Evolutionary conservation across 2,888 invertebrate genomes (phyloP).

Genomic region (Candidula unifasciata): DNA sequence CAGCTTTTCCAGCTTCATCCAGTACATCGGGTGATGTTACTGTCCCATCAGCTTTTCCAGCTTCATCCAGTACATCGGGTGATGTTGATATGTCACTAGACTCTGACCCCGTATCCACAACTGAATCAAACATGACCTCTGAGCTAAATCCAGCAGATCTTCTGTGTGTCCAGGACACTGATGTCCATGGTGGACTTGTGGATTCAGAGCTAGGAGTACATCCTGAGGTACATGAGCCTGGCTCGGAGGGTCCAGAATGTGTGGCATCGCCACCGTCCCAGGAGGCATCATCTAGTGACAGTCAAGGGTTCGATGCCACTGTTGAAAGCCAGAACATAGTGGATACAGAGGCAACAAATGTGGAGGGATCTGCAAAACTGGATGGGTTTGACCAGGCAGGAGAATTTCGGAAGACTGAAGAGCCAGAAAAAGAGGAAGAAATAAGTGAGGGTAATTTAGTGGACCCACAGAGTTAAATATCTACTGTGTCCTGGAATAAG

Average conservation of each 20-base stretch:
- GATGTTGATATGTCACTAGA: neutral
- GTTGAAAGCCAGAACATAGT: neutral
- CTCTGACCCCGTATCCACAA: neutral
- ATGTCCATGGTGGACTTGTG: neutral
- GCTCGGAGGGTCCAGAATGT: neutral
- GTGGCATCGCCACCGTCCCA: constrained; percentile 15
- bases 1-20: neutral
- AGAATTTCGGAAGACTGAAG: neutral
- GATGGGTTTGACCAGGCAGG: neutral
- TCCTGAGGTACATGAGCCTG: neutral
- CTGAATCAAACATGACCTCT: neutral
- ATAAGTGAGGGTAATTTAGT: neutral
- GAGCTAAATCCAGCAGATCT: too few species aligned
- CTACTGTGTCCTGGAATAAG: neutral
- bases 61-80: neutral
- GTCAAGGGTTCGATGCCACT: constrained; percentile 38
- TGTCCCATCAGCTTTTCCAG: neutral
- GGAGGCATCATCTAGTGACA: constrained; percentile 12
- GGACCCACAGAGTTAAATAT: neutral
- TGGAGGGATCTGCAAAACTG: neutral
- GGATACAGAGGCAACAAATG: neutral
- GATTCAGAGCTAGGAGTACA: neutral
- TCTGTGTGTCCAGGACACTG: neutral
- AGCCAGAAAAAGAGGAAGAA: neutral
- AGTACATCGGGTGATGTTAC: too few species aligned